phyloP scores from a whole-genome alignment of 2,888 invertebrate species.

The Molorchus minor region DNA sequence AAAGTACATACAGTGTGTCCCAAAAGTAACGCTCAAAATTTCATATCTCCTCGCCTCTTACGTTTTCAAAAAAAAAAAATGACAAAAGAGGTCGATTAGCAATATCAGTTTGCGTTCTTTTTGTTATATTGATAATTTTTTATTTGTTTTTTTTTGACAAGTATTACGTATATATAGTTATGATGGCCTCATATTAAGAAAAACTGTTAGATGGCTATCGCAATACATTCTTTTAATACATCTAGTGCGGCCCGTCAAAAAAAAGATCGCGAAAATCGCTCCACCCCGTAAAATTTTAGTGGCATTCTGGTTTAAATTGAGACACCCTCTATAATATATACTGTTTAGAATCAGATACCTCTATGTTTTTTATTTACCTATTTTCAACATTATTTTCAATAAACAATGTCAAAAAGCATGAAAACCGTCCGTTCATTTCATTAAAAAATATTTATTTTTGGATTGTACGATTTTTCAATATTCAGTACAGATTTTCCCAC shows the following conservation, averaged over 20 bases:
- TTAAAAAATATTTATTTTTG: not conserved
- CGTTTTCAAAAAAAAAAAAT: no score
- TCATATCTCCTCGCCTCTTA: no score
- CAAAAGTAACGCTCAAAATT: no score
- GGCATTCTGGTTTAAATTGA: not conserved
- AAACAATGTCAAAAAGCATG: constrained; percentile 12
- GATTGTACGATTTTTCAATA: not conserved
- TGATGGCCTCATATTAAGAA: no score
- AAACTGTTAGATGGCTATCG: not conserved
- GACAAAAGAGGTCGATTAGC: no score
- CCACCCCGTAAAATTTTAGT: not conserved
- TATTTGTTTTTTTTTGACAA: no score
- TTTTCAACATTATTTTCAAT: constrained; percentile 22
- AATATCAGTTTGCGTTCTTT: no score
- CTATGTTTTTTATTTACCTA: constrained; percentile 19
- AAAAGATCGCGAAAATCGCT: not conserved
- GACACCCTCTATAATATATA: not conserved
- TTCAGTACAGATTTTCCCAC: not conserved
- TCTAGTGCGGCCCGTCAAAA: constrained; percentile 3
- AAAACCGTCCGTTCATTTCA: not conserved
- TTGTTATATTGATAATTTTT: no score
- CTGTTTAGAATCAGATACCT: not conserved
- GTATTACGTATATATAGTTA: no score
- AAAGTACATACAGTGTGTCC: no score
- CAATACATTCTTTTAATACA: constrained; percentile 4